Conservation (phyloP, 2,113 vertebrate species). For the Pristiophorus japonicus region DNA sequence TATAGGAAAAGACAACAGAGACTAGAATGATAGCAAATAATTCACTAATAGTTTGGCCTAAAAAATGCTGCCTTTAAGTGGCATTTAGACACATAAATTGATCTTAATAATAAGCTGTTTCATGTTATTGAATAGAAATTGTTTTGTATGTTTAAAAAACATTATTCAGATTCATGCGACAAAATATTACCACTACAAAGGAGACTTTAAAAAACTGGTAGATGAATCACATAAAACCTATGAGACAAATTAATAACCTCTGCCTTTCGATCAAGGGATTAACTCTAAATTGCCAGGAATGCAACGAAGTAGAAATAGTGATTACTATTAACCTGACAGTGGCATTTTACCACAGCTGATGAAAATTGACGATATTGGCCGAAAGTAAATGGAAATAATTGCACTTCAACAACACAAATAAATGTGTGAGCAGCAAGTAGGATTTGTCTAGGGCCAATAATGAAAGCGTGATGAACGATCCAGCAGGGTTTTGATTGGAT, state of each 20-base stretch:
- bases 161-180: background rate
- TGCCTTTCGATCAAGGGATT: slow-evolving; percentile 6
- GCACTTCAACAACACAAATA: background rate
- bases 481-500: background rate
- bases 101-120: background rate
- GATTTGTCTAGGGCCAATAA: slow-evolving; percentile 2
- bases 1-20: background rate
- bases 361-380: background rate
- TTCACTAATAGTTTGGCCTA: background rate
- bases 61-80: background rate
- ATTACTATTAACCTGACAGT: slow-evolving; percentile 2
- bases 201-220: background rate
- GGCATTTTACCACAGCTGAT: slow-evolving; percentile 19
- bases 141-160: background rate
- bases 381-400: slow-evolving; percentile 12
- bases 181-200: background rate
- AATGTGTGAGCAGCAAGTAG: background rate
- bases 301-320: background rate
- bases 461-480: background rate
- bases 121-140: background rate
- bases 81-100: background rate
- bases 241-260: background rate
- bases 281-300: background rate
- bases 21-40: background rate
- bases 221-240: background rate